phyloP scores from a whole-genome alignment of 2,113 vertebrate species.

The Sclerurus mexicanus region DNA sequence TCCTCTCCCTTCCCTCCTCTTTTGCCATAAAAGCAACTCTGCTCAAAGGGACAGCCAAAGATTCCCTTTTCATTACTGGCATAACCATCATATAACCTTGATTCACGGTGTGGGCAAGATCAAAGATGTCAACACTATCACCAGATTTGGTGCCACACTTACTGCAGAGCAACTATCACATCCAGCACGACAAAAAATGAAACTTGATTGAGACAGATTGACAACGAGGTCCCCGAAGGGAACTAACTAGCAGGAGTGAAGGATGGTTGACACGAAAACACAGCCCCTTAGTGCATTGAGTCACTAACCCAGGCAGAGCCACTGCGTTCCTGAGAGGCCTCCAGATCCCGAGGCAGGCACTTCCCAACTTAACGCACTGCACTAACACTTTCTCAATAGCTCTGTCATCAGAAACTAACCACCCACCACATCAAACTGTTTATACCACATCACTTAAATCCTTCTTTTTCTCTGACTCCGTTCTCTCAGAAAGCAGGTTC shows the following conservation, averaged over 20 bases:
- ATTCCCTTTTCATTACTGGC: conserved; percentile 17
- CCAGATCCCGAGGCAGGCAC: conserved; percentile 16
- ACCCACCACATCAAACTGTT: conserved; percentile 11
- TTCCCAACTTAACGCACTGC: conserved; percentile 5
- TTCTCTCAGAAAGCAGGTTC: not conserved
- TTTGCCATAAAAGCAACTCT: conserved; percentile 17
- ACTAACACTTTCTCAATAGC: conserved; percentile 18
- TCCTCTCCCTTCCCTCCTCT: not conserved
- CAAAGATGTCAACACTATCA: conserved; percentile 51
- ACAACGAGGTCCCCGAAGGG: not conserved
- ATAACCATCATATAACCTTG: conserved; percentile 61
- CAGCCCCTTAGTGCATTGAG: not conserved
- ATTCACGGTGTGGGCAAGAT: conserved; percentile 38
- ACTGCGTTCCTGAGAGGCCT: conserved; percentile 40
- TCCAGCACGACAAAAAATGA: not conserved
- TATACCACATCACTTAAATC: not conserved
- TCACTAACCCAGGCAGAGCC: conserved; percentile 28
- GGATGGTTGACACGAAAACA: not conserved
- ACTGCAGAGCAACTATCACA: conserved; percentile 32
- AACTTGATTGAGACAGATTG: not conserved
- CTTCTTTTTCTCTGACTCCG: not conserved
- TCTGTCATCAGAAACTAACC: conserved; percentile 14
- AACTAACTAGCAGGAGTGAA: conserved; percentile 1
- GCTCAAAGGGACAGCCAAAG: not conserved
- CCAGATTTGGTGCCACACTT: conserved; percentile 26